phyloP scores from a whole-genome alignment of 2,113 vertebrate species.

The Phoenicopterus ruber region DNA sequence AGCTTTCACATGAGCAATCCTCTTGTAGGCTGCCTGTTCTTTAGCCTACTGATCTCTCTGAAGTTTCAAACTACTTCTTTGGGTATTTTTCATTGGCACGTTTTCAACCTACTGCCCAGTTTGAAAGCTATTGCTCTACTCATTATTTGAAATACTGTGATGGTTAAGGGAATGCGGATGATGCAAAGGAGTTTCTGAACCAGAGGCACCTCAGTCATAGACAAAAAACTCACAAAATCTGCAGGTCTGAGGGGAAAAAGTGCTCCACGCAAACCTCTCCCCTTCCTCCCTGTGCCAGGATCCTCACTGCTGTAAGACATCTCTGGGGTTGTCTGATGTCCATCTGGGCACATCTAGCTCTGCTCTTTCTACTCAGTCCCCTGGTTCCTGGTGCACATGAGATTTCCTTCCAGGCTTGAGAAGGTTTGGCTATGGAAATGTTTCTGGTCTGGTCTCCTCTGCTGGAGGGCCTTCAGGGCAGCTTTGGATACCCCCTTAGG shows the following conservation, averaged over 20 bases:
- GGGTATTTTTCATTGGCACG: background rate
- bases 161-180: background rate
- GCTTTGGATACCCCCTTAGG: background rate
- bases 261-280: background rate
- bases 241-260: background rate
- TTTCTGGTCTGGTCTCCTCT: background rate
- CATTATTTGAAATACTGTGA: background rate
- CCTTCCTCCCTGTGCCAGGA: background rate
- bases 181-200: background rate
- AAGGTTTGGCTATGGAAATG: background rate
- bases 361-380: background rate
- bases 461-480: background rate
- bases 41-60: background rate
- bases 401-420: background rate
- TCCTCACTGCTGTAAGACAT: background rate
- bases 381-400: background rate
- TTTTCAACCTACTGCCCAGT: background rate
- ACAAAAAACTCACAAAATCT: background rate
- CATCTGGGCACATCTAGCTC: background rate
- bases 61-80: background rate
- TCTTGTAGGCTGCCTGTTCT: background rate
- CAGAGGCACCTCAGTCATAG: background rate
- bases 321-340: background rate
- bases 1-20: background rate
- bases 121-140: background rate